phyloP scores from a whole-genome alignment of 2,888 invertebrate genomes.

The Amphipyra tragopoginis region DNA sequence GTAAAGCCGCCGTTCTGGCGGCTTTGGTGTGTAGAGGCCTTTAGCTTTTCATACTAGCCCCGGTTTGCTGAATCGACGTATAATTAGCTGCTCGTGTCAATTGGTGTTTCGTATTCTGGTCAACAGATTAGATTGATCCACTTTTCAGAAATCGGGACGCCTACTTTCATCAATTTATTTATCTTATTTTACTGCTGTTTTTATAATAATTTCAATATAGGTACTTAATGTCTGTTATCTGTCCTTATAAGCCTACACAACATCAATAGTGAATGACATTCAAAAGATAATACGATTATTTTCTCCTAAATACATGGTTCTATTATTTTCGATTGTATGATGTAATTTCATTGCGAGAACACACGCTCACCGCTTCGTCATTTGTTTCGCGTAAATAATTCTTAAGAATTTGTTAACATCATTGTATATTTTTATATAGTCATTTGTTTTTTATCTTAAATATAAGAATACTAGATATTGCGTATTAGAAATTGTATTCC shows the following conservation, averaged over 20 bases:
- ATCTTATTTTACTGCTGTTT: too few relatives aligned
- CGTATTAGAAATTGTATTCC: constrained; percentile 76
- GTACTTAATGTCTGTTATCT: constrained; percentile 1
- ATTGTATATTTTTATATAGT: constrained; percentile 81
- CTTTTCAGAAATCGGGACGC: too few relatives aligned
- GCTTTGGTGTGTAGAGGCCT: too few relatives aligned
- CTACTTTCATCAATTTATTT: too few relatives aligned
- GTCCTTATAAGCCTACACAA: not conserved
- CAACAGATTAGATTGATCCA: too few relatives aligned
- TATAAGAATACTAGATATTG: constrained; percentile 60
- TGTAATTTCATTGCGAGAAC: constrained; percentile 30
- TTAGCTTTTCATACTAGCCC: too few relatives aligned
- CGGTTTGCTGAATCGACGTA: too few relatives aligned
- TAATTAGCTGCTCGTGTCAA: too few relatives aligned
- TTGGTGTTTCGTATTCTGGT: too few relatives aligned
- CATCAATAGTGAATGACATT: not conserved
- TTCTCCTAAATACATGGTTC: not conserved
- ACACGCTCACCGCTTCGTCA: constrained; percentile 26
- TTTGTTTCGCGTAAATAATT: constrained; percentile 39
- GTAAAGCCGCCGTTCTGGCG: too few relatives aligned
- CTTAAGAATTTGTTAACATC: constrained; percentile 71
- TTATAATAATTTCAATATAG: too few relatives aligned
- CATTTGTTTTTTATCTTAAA: constrained; percentile 74
- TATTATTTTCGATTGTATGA: not conserved
- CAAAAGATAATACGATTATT: not conserved